Conservation (phyloP, 1,140 invertebrate genomes). For the Sycophaga agraensis region DNA sequence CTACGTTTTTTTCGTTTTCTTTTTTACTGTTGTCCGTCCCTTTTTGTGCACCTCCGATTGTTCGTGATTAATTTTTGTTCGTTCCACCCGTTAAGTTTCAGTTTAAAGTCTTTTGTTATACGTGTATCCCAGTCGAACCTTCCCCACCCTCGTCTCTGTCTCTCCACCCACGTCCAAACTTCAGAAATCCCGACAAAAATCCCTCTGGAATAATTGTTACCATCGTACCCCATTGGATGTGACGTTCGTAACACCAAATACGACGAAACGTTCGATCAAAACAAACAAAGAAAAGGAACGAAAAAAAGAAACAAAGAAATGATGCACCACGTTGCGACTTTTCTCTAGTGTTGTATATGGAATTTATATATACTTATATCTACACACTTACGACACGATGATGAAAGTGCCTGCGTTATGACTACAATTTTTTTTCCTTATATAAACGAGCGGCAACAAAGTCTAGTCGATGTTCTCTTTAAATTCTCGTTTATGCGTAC, state of each 20-base stretch:
- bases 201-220: not conserved
- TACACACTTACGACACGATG: slow-evolving; percentile 18
- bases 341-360: slow-evolving; percentile 20
- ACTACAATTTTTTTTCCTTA: slow-evolving; percentile 14
- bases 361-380: slow-evolving; percentile 9
- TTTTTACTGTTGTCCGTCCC: too few relatives aligned
- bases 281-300: not conserved
- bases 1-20: too few relatives aligned
- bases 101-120: not conserved
- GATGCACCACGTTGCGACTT: slow-evolving; percentile 23
- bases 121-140: not conserved
- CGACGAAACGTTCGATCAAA: slow-evolving; percentile 12
- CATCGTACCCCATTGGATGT: slow-evolving; percentile 11
- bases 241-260: slow-evolving; percentile 9
- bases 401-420: slow-evolving; percentile 24
- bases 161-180: not conserved
- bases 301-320: too few relatives aligned
- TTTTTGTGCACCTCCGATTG: too few relatives aligned
- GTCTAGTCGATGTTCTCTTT: slow-evolving; percentile 18
- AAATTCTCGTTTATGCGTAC: not conserved
- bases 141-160: not conserved
- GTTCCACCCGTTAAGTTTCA: too few relatives aligned
- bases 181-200: not conserved
- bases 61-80: too few relatives aligned
- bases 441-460: slow-evolving; percentile 12